Percentiles rank a stretch among this genome's conserved stretches.
These are phyloP conservation scores for Trichosurus vulpecula DNA, from an alignment of 2,797 vertebrate species.

Conservation along the genomic window DNA sequence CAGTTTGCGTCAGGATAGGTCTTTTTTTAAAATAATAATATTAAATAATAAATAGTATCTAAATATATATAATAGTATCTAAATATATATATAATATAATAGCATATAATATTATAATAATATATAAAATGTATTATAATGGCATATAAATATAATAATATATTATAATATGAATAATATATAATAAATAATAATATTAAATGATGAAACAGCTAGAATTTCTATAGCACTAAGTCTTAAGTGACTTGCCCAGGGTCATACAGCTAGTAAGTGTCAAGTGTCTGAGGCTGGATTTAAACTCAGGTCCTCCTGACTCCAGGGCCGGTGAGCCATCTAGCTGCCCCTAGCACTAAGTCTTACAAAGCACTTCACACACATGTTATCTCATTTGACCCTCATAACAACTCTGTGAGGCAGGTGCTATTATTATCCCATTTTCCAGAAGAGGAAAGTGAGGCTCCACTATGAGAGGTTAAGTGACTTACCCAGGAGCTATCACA, in stretches of 20 bases:
- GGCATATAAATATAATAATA: too few species aligned
- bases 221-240: neutral
- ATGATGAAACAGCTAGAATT: neutral
- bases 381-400: neutral
- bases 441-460: neutral
- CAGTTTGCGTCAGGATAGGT: constrained; percentile 57
- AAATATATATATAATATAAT: too few species aligned
- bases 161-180: too few species aligned
- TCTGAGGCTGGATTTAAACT: too few species aligned
- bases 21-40: constrained; percentile 28
- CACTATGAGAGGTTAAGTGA: neutral
- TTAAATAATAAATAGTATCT: neutral
- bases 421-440: neutral
- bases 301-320: too few species aligned
- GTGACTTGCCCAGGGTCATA: too few species aligned
- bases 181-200: too few species aligned
- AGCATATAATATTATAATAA: too few species aligned
- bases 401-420: neutral
- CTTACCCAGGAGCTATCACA: neutral
- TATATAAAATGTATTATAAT: too few species aligned
- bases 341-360: neutral
- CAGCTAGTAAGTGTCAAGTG: too few species aligned
- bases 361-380: neutral
- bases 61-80: too few species aligned
- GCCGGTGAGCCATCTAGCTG: too few species aligned